These are phyloP conservation scores for Oreochromis aureus DNA, from an alignment of 2,113 vertebrate genomes.

Conservation along the genomic window DNA sequence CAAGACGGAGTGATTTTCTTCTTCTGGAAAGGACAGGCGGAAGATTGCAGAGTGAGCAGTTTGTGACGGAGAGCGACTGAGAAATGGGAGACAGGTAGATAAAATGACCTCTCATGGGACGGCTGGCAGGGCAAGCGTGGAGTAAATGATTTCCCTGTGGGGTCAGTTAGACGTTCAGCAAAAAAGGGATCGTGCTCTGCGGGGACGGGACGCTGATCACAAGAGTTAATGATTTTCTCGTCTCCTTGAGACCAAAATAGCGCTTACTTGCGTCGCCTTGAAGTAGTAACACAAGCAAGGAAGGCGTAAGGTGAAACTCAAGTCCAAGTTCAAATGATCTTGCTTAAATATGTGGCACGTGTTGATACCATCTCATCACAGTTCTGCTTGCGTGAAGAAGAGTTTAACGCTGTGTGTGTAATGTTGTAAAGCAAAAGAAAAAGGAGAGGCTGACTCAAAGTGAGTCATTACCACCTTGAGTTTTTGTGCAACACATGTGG, in stretches of 20 bases:
- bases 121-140: slow-evolving; percentile 30
- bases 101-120: slow-evolving; percentile 59
- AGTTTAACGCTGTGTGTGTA: not conserved
- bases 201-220: slow-evolving; percentile 42
- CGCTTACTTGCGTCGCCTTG: slow-evolving; percentile 20
- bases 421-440: not conserved
- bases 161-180: slow-evolving; percentile 58
- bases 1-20: slow-evolving; percentile 18
- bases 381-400: not conserved
- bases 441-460: not conserved
- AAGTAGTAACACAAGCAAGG: not conserved
- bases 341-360: not conserved
- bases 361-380: not conserved
- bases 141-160: slow-evolving; percentile 70
- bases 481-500: not conserved
- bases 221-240: slow-evolving; percentile 67
- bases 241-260: slow-evolving; percentile 55
- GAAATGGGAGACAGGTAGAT: slow-evolving; percentile 51
- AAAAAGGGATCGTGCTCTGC: slow-evolving; percentile 28
- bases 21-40: slow-evolving; percentile 42
- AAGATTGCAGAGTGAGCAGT: slow-evolving; percentile 40
- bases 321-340: not conserved
- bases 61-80: slow-evolving; percentile 17
- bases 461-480: not conserved
- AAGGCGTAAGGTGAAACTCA: not conserved